Base-by-base conservation (phyloP, 30 jellyfish, hydroid and myxozoan species). In the Chrysaora quinquecirrha region DNA sequence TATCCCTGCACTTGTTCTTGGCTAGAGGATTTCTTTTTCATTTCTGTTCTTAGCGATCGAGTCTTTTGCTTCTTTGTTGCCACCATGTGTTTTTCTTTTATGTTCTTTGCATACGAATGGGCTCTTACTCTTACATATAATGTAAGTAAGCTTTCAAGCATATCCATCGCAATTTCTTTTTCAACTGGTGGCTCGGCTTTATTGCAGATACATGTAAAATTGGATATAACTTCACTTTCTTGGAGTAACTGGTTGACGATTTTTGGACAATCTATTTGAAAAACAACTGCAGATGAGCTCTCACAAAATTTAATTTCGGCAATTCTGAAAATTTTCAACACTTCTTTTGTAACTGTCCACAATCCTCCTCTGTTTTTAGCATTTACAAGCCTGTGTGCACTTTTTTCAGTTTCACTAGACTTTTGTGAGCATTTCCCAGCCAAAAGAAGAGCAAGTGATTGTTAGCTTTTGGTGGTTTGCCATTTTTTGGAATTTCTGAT, bases 301-400 rank as follows among this genome's bases (percentile, higher is more conserved):
- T n/a, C n/a, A n/a, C n/a, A n/a, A n/a, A n/a, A n/a, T n/a, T n/a
- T n/a, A n/a, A n/a, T n/a, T n/a, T n/a, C n/a, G n/a, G n/a, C n/a
- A n/a, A n/a, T n/a, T n/a, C n/a, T n/a, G n/a, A n/a, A n/a, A n/a
- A n/a, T n/a, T n/a, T n/a, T n/a, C n/a, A n/a, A n/a, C n/a, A n/a
- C n/a, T n/a, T n/a, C n/a, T n/a, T n/a, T n/a, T n/a, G n/a, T n/a
- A n/a, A 83, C 89, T 69, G 71, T 83, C 94, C 88, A 48, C 75
- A 83, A n/a, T n/a, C n/a, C n/a, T n/a, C n/a, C n/a, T n/a, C n/a
- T n/a, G n/a, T n/a, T n/a, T n/a, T n/a, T n/a, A 56, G 92, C 85
- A 54, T 81, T 69, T 56, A 81, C 92, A 68, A 81, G 78, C 80
- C 68, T 66, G 78, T 81, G 50, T 29, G 86, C 90, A 34, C 50